phyloP scores from a whole-genome alignment of 64 coral and sea anemone genomes.

The Anthopleura sola region DNA sequence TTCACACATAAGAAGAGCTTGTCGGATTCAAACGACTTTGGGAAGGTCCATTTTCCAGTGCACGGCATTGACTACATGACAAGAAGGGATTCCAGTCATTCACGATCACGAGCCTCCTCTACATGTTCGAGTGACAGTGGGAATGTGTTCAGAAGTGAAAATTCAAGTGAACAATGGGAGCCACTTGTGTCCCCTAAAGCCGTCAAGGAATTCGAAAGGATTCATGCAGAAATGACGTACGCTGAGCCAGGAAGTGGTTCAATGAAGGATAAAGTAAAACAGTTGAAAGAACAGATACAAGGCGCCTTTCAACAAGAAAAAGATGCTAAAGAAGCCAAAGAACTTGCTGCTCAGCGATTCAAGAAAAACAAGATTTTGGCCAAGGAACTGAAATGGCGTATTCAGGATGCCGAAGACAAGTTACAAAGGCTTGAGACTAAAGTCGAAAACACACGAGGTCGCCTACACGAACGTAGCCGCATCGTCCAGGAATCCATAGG shows the following conservation, averaged over 20 bases:
- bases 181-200: conserved; percentile 8
- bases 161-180: conserved; percentile 5
- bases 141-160: background rate
- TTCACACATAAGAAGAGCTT: conserved; percentile 39
- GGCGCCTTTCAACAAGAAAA: conserved; percentile 29
- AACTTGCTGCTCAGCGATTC: conserved; percentile 34
- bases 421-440: conserved; percentile 51
- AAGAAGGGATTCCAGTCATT: conserved; percentile 1
- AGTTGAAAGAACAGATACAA: conserved; percentile 63
- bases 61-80: conserved; percentile 58
- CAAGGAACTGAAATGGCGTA: conserved; percentile 42
- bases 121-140: background rate
- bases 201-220: background rate
- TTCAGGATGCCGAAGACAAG: conserved; percentile 56
- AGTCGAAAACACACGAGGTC: conserved; percentile 32
- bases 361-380: conserved; percentile 37
- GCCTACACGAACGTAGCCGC: conserved; percentile 27
- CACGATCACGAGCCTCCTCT: background rate
- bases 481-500: conserved; percentile 36
- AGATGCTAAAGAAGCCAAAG: conserved; percentile 40
- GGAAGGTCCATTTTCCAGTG: conserved; percentile 7
- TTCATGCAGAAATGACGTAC: conserved; percentile 9
- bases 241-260: conserved; percentile 54
- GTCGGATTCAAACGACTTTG: conserved; percentile 38
- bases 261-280: conserved; percentile 73